Conservation (phyloP, 2,113 vertebrate genomes). For the Chiloscyllium plagiosum region DNA sequence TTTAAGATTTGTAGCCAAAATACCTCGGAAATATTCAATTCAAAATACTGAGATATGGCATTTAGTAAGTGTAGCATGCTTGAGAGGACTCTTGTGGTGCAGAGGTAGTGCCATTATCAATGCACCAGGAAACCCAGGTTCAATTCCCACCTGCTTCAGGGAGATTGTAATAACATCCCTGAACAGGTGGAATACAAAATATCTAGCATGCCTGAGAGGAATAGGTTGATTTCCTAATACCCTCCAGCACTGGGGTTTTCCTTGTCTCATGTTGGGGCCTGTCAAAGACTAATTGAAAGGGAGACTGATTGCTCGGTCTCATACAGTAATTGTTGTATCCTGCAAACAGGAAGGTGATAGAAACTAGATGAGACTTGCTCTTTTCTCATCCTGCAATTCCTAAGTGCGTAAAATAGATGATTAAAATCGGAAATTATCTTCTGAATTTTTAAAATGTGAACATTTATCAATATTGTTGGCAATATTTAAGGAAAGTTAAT, state of each 20-base stretch:
- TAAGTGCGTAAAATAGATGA: neutral
- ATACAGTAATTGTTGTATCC: neutral
- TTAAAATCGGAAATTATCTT: neutral
- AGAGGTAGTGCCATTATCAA: too few species aligned
- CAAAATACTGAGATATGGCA: neutral
- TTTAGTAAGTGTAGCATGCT: neutral
- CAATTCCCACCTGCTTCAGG: too few species aligned
- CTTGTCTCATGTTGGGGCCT: neutral
- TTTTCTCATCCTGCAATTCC: neutral
- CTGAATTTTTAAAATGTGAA: neutral
- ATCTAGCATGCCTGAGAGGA: neutral
- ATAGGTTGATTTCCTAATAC: neutral
- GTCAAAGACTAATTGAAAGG: neutral
- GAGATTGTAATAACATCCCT: too few species aligned
- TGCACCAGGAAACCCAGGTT: too few species aligned
- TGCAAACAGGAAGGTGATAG: neutral
- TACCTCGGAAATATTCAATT: neutral
- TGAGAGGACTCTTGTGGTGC: neutral
- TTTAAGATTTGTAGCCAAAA: neutral
- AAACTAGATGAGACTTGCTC: neutral
- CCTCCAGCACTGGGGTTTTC: neutral
- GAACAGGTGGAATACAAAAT: too few species aligned
- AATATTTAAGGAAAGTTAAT: neutral
- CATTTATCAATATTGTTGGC: neutral
- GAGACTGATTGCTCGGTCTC: neutral